These are phyloP conservation scores for Drosophila kanekoi DNA, from an alignment of 2,888 invertebrate genomes.

Conservation along the genomic window DNA sequence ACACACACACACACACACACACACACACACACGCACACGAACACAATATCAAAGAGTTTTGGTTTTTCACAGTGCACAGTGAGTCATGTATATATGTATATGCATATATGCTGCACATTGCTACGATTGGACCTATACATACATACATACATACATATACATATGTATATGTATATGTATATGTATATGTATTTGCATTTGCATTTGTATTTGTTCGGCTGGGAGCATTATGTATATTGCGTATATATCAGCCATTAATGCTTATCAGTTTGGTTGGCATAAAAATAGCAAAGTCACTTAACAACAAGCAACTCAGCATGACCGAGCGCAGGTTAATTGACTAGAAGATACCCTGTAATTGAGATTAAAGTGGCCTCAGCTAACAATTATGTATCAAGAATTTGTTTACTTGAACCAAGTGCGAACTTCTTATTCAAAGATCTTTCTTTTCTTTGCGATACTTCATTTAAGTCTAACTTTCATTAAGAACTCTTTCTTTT, in stretches of 20 bases:
- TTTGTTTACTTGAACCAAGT: too few relatives aligned
- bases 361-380: not conserved
- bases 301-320: not conserved
- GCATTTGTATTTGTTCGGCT: not conserved
- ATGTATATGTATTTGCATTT: too few relatives aligned
- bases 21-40: not conserved
- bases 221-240: constrained; percentile 4
- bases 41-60: constrained; percentile 13
- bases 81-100: constrained; percentile 16
- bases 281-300: constrained; percentile 4
- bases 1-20: too few relatives aligned
- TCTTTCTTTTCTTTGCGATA: too few relatives aligned
- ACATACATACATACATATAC: not conserved
- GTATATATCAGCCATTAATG: constrained; percentile 16
- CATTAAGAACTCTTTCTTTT: too few relatives aligned
- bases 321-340: not conserved
- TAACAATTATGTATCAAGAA: not conserved
- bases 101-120: not conserved
- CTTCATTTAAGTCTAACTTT: too few relatives aligned
- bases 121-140: not conserved
- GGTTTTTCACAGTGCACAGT: constrained; percentile 12
- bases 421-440: too few relatives aligned
- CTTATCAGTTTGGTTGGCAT: constrained; percentile 25
- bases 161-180: too few relatives aligned
- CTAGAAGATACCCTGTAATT: constrained; percentile 10